Conservation (phyloP, 2,797 vertebrate species). For the Macropodus opercularis region DNA sequence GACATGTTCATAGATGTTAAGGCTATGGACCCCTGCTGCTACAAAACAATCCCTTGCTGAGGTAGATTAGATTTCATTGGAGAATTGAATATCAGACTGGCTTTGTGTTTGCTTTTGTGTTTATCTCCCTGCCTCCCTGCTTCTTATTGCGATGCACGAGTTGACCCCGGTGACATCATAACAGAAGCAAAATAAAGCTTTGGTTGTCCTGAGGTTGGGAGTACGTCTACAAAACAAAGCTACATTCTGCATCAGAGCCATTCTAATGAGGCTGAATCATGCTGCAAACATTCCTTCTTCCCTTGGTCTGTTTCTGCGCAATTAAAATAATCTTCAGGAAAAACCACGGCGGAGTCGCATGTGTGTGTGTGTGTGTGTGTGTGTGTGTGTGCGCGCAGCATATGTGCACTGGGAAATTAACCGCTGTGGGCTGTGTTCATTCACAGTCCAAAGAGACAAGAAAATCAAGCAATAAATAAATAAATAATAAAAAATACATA, state of each 20-base stretch:
- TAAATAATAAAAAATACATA: conserved; percentile 16
- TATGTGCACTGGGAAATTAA: conserved; percentile 56
- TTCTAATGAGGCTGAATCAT: conserved; percentile 55
- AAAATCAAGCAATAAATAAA: conserved; percentile 41
- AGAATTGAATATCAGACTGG: conserved; percentile 64
- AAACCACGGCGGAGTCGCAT: conserved; percentile 13
- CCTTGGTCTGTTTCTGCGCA: conserved; percentile 28
- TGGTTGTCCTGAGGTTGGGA: conserved; percentile 45
- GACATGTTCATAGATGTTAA: conserved; percentile 69
- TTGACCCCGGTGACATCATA: conserved; percentile 60
- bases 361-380: conserved; percentile 7
- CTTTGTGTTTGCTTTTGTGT: conserved; percentile 52
- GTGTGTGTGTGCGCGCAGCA: too few species aligned
- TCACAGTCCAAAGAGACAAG: conserved; percentile 50
- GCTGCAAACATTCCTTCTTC: conserved; percentile 30
- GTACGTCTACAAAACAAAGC: conserved; percentile 35
- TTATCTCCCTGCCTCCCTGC: conserved; percentile 28
- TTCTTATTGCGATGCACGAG: conserved; percentile 53
- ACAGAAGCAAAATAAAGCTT: conserved; percentile 30
- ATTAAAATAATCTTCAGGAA: conserved; percentile 32
- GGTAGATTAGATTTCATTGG: conserved; percentile 54
- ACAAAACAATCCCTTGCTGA: conserved; percentile 59
- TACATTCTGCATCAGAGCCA: conserved; percentile 13
- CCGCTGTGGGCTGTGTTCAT: conserved; percentile 54
- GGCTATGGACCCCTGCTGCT: conserved; percentile 57